A percentile compares a stretch with the other conserved stretches of the same genome.
phyloP scores from a whole-genome alignment of 2,113 vertebrate species.

The Oreochromis aureus region DNA sequence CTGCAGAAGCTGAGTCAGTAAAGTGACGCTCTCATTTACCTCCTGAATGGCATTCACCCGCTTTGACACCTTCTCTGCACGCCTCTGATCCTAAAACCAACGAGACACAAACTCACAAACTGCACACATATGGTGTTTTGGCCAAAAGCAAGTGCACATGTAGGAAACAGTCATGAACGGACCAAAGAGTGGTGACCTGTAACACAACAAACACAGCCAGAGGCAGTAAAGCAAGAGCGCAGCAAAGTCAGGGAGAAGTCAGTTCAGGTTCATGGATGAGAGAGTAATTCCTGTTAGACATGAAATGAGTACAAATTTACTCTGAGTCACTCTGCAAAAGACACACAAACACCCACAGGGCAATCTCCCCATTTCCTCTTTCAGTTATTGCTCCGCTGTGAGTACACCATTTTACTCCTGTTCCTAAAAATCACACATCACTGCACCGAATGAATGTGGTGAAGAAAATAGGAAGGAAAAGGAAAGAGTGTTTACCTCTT shows the following conservation, averaged over 20 bases:
- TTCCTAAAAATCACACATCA: neutral
- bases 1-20: slow-evolving; percentile 91
- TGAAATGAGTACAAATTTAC: neutral
- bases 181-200: neutral
- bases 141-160: neutral
- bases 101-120: neutral
- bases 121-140: neutral
- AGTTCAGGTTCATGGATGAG: neutral
- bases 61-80: slow-evolving; percentile 95
- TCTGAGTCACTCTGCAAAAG: neutral
- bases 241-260: neutral
- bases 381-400: neutral
- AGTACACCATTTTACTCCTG: neutral
- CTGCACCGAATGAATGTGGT: neutral
- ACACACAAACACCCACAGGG: neutral
- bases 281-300: neutral
- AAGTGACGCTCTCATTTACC: slow-evolving; percentile 89
- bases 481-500: slow-evolving; percentile 78
- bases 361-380: neutral
- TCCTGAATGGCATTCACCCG: slow-evolving; percentile 92
- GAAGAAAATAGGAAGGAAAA: neutral
- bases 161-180: neutral
- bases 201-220: neutral
- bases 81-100: slow-evolving; percentile 82
- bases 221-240: neutral